phyloP scores from a whole-genome alignment of 1,140 invertebrate genomes.

The Nomia melanderi region DNA sequence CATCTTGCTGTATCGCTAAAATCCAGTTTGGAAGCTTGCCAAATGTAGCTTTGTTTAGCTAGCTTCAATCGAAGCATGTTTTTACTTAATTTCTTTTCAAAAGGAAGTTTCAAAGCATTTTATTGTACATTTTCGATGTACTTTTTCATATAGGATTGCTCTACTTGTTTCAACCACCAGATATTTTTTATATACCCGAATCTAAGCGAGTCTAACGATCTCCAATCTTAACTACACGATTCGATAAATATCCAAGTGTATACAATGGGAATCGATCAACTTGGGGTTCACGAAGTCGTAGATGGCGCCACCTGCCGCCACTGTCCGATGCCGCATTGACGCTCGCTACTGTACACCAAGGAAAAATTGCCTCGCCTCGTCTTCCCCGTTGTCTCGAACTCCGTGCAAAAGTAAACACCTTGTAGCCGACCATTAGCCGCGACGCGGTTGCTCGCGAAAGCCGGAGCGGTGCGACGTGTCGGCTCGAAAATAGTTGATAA shows the following conservation, averaged over 20 bases:
- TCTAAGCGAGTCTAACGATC: too few relatives aligned
- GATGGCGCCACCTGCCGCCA: conserved; percentile 71
- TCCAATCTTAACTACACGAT: not conserved
- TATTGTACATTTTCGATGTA: too few relatives aligned
- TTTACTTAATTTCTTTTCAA: too few relatives aligned
- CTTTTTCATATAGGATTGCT: too few relatives aligned
- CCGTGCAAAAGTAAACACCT: not conserved
- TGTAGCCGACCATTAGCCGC: not conserved
- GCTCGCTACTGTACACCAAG: conserved; percentile 66
- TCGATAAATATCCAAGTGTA: not conserved
- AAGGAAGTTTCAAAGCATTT: too few relatives aligned
- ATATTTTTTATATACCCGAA: too few relatives aligned
- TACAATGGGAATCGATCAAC: not conserved
- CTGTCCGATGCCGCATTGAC: conserved; percentile 71
- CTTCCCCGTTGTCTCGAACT: not conserved
- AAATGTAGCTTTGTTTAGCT: too few relatives aligned
- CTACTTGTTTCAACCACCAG: too few relatives aligned
- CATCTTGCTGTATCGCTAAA: too few relatives aligned
- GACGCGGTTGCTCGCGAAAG: not conserved
- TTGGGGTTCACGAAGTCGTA: conserved; percentile 19
- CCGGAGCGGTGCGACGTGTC: too few relatives aligned
- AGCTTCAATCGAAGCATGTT: too few relatives aligned
- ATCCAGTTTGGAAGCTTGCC: too few relatives aligned
- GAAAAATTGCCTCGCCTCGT: not conserved
- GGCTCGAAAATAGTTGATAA: conserved; percentile 34